These are phyloP conservation scores for Metopolophium dirhodum DNA, from an alignment of 1,140 invertebrate species.

Conservation along the genomic window DNA sequence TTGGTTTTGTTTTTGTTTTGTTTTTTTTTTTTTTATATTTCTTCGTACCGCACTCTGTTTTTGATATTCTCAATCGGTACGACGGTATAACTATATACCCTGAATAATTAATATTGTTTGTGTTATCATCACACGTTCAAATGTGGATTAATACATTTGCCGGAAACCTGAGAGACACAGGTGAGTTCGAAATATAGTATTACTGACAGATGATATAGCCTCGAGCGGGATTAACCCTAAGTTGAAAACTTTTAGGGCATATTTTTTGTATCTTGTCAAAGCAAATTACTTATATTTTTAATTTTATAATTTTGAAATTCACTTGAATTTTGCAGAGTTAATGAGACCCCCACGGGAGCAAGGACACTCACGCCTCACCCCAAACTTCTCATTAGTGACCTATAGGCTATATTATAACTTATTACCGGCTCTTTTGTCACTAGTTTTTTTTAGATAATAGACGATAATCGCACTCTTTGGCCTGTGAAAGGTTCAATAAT, in stretches of 20 bases:
- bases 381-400: not conserved
- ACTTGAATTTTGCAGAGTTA: not conserved
- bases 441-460: not conserved
- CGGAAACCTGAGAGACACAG: conserved; percentile 32
- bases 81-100: not conserved
- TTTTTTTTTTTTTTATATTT: not conserved
- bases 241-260: not conserved
- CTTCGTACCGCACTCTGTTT: not conserved
- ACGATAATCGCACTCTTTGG: not conserved
- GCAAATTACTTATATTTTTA: not conserved
- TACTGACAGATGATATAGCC: not conserved
- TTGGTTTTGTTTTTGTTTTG: not conserved
- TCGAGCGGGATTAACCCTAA: not conserved
- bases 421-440: not conserved
- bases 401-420: not conserved
- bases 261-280: not conserved
- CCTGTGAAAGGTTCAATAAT: not conserved
- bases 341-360: not conserved
- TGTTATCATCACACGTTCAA: not conserved
- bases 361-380: not conserved
- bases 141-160: conserved; percentile 49
- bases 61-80: not conserved
- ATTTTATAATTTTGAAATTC: not conserved
- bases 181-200: not conserved
- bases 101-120: not conserved